Evolutionary conservation across 2,113 vertebrate genomes (phyloP).

Genomic region (Platichthys stellatus): DNA sequence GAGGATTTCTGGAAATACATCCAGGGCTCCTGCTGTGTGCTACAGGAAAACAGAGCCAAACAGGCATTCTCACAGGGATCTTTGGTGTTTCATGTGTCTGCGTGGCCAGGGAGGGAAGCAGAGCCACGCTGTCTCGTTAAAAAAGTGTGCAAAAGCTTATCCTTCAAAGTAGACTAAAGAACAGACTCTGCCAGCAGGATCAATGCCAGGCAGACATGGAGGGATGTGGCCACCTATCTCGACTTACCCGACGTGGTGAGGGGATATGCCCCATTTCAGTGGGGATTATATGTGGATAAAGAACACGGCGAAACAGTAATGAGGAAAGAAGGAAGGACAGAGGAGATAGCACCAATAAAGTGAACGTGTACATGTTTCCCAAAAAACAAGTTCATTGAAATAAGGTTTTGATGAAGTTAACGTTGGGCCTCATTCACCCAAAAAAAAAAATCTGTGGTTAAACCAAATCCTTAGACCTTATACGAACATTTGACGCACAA

Average conservation of each 20-base stretch:
- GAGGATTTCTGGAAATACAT: slow-evolving; percentile 26
- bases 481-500: no score
- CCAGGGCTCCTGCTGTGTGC: slow-evolving; percentile 2
- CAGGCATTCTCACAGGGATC: slow-evolving; percentile 22
- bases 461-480: no score
- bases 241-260: slow-evolving; percentile 32
- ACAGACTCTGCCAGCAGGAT: slow-evolving; percentile 34
- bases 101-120: slow-evolving; percentile 17
- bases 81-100: slow-evolving; percentile 27
- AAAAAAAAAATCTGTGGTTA: not conserved
- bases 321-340: slow-evolving; percentile 13
- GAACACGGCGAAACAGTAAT: slow-evolving; percentile 3
- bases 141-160: slow-evolving; percentile 38
- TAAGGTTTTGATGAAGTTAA: slow-evolving; percentile 7
- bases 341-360: slow-evolving; percentile 6
- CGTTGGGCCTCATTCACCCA: not conserved
- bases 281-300: slow-evolving; percentile 34
- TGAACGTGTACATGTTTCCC: not conserved
- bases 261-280: slow-evolving; percentile 27
- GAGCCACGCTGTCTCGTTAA: slow-evolving; percentile 35
- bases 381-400: not conserved
- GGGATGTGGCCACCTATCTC: slow-evolving; percentile 36
- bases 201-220: slow-evolving; percentile 51
- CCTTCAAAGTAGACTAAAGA: slow-evolving; percentile 38
- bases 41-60: slow-evolving; percentile 34